These are phyloP conservation scores for Anarrhichthys ocellatus DNA, from an alignment of 2,113 vertebrate genomes.

Conservation along the genomic window DNA sequence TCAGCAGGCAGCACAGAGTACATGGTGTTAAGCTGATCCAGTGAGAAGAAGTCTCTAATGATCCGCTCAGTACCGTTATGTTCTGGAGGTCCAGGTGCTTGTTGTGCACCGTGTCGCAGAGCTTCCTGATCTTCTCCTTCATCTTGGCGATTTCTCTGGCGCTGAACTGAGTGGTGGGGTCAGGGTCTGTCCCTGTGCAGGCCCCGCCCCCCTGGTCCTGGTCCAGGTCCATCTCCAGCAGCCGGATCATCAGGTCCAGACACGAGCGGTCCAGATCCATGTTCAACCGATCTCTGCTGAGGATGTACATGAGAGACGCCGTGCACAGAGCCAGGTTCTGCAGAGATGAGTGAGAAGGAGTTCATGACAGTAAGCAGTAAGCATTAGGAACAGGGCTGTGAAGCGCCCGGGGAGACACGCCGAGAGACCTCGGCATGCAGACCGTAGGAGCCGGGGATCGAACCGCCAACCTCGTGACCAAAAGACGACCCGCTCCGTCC, in stretches of 20 bases:
- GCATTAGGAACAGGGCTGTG: no score
- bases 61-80: conserved; percentile 88
- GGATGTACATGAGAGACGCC: conserved; percentile 97
- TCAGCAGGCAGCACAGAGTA: background rate
- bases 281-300: conserved; percentile 94
- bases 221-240: conserved; percentile 96
- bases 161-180: conserved; percentile 88
- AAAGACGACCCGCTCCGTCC: no score
- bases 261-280: conserved; percentile 96
- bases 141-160: conserved; percentile 97
- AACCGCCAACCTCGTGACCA: no score
- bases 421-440: no score
- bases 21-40: background rate
- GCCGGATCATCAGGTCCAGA: conserved; percentile 97
- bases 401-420: no score
- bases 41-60: background rate
- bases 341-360: background rate
- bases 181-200: conserved; percentile 79
- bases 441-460: no score
- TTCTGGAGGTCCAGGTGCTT: conserved; percentile 98
- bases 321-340: conserved; percentile 98
- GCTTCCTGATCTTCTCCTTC: conserved; percentile 97
- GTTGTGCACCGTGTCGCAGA: conserved; percentile 98
- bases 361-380: background rate
- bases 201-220: conserved; percentile 84